Evolutionary conservation across 1,140 invertebrate genomes (phyloP), one percentile per base, ranked within the genome.

Genomic region (Ceratina calcarata): DNA sequence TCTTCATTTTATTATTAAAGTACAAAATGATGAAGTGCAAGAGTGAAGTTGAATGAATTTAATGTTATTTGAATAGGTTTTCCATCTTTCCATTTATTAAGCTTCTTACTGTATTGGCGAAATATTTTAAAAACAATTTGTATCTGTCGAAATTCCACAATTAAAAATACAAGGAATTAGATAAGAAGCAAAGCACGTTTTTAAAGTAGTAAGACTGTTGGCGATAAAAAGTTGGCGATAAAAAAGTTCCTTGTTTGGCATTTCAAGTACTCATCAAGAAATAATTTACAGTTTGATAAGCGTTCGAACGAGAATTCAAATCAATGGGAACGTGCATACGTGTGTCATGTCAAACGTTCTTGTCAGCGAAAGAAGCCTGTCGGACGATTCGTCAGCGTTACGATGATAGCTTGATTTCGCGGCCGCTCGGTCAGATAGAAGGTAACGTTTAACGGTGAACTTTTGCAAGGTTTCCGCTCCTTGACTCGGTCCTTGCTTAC

Each of bases 381-480:
- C 18, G 18, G 55, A 3, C 51, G 64, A 57, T 51, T 77, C 24
- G 49, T 74, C 76, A 62, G 16, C 55, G 37, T 10, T 45, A 32
- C 61, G 72, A 69, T 55, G 58, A 57, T 37, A 51, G 71, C 58
- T 65, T 4, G 24, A 32, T 71, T 67, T 78, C 60, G 22, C 24
- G 68, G 24, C 18, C 67, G 66, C 49, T 73, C 69, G 22, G 20
- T 37, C 58, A 22, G 45, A 32, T 60, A 53, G 22, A 65, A 66
- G 58, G 64, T 75, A 73, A 82, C 55, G 20, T 69, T 76, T 51
- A 45, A 10, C 51, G 15, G 27, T 49, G 51, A 73, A 81, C 83
- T 84, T 73, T 20, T 65, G 55, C 72, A 81, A 85, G 78, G 82
- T 81, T 78, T 84, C 78, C 20, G 32, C 72, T 81, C 78, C 84